A percentile compares a stretch with the other conserved stretches of the same genome.
Evolutionary conservation across 2,113 vertebrate genomes (phyloP).

Genomic region (Malurus elegans): DNA sequence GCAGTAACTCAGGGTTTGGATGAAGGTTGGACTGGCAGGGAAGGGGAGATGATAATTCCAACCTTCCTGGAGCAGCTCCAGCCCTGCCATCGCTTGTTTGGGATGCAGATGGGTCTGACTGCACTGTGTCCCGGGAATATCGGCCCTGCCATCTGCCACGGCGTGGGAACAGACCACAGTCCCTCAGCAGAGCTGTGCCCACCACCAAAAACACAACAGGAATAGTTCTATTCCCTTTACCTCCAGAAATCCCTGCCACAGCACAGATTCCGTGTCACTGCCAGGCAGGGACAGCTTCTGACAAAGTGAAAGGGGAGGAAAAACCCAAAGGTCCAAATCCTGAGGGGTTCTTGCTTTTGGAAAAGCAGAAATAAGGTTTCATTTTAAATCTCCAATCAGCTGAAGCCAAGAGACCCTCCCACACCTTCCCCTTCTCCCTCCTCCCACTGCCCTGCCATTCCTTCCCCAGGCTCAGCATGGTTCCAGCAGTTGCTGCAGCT

Average conservation of each 20-base stretch:
- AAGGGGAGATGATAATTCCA: background rate
- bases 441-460: background rate
- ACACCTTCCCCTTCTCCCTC: background rate
- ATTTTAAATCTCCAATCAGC: background rate
- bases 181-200: background rate
- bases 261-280: rapidly evolving
- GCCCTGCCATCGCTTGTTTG: rapidly evolving
- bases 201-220: background rate
- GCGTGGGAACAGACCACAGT: background rate
- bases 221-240: rapidly evolving
- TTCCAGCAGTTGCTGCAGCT: background rate
- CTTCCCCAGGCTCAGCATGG: background rate
- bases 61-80: background rate
- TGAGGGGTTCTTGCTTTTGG: background rate
- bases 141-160: background rate
- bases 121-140: rapidly evolving
- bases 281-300: background rate
- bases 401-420: background rate
- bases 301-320: background rate
- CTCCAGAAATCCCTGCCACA: background rate
- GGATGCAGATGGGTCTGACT: background rate
- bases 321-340: background rate
- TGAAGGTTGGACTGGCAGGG: background rate
- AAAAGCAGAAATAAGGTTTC: background rate
- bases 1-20: background rate